Base-by-base conservation (phyloP, 1,140 invertebrate genomes). In the Cydia amplana region DNA sequence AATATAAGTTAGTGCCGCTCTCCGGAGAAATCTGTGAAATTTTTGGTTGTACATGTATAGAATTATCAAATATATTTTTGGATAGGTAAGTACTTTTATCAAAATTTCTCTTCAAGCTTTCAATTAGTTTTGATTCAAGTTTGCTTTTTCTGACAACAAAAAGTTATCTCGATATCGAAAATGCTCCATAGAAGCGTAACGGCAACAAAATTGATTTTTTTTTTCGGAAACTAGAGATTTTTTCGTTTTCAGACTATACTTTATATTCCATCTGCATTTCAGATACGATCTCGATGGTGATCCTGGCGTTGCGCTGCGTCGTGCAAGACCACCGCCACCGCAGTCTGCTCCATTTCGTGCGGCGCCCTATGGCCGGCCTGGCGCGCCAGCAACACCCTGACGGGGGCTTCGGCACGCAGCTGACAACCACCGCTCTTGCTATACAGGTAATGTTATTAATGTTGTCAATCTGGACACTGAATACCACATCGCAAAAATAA, bases 211-310 rank as follows among this genome's bases (percentile, higher is more conserved):
- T 36, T 6, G 9, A 6, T 2, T 2, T 0, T 43, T 43, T 10
- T 4, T 10, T 12, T 43, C 1, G 9, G 12, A 43, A 6, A 14
- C 43, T 3, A 12, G 1, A 18, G 0, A 1, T 51, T n/a, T n/a
- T 16, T n/a, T 5, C 1, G n/a, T n/a, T 18, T 51, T 51, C 12
- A 18, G 2, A 6, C 49, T 51, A n/a, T n/a, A 51, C n/a, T 18
- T 6, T n/a, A 7, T 2, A 16, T 16, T 51, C 16, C 1, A 51
- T 18, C 20, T 60, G 55, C 1, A 23, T 60, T 60, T 4, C 85
- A 96, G 97, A 98, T 81, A 97, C 97, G 1, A 95, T 97, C 78
- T 95, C 96, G 0, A 97, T 97, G 95, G 96, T 97, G 18, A 95
- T 97, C 25, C 90, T 97, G 87, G 96, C 97, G 0, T 90, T 97